A percentile compares a stretch with the other conserved stretches of the same genome.
These are phyloP conservation scores for Plodia interpunctella DNA, from an alignment of 1,140 invertebrate species.

Conservation along the genomic window DNA sequence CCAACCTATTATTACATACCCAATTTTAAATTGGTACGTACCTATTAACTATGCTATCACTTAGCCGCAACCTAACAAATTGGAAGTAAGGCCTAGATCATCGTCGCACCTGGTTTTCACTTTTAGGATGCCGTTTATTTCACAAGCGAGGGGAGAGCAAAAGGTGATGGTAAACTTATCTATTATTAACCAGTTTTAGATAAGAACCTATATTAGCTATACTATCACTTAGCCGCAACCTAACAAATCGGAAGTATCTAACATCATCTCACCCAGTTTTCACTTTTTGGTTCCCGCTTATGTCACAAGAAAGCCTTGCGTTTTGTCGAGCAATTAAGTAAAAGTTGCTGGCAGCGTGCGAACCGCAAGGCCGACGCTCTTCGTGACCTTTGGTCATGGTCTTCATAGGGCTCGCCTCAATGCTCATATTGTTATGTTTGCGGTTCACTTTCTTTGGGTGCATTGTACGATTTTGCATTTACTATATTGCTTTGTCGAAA, in stretches of 20 bases:
- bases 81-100: not conserved
- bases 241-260: not conserved
- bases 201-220: too few species aligned
- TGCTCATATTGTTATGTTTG: conserved; percentile 3
- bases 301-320: conserved; percentile 48
- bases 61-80: not conserved
- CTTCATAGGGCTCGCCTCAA: not conserved
- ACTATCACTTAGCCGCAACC: too few species aligned
- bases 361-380: conserved; percentile 23
- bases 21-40: too few species aligned
- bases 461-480: not conserved
- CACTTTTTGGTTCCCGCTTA: conserved; percentile 42
- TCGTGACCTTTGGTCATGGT: not conserved
- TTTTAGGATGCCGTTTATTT: too few species aligned
- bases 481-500: not conserved
- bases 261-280: conserved; percentile 38
- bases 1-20: too few species aligned
- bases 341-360: conserved; percentile 50
- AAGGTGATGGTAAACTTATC: too few species aligned
- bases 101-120: conserved; percentile 33
- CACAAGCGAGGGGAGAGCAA: too few species aligned
- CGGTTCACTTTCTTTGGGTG: not conserved
- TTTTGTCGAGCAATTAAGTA: conserved; percentile 60
- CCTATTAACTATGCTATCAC: too few species aligned
- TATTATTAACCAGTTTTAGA: too few species aligned